These are phyloP conservation scores for Ganaspis sp. DNA, from an alignment of 1,140 invertebrate genomes.

Conservation along the genomic window DNA sequence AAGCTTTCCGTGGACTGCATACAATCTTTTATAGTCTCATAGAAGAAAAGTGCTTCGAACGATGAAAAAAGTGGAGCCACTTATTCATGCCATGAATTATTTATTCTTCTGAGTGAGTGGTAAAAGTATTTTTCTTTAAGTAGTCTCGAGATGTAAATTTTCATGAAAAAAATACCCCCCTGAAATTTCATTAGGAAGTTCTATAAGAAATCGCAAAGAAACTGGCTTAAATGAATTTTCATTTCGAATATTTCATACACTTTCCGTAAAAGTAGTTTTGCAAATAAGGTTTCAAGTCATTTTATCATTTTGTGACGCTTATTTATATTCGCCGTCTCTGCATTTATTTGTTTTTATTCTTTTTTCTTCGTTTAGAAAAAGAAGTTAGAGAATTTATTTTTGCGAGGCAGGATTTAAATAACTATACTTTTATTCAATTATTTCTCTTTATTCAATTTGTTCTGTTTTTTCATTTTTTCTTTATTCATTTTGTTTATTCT, in stretches of 20 bases:
- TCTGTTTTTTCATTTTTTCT: too few species aligned
- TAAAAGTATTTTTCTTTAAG: conserved; percentile 28
- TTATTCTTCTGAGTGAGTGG: conserved; percentile 13
- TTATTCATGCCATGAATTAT: conserved; percentile 25
- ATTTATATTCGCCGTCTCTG: too few species aligned
- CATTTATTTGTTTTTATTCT: too few species aligned
- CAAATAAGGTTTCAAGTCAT: neutral
- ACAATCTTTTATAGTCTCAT: conserved; percentile 25
- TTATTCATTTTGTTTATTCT: too few species aligned
- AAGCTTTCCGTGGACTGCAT: neutral
- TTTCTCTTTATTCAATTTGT: too few species aligned
- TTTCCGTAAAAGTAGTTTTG: neutral
- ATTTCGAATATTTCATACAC: neutral
- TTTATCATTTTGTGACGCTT: neutral
- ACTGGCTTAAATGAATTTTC: neutral
- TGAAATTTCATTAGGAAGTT: conserved; percentile 21
- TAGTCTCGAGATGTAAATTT: conserved; percentile 25
- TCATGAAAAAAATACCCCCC: neutral
- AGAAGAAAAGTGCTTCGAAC: neutral
- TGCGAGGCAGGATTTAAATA: too few species aligned
- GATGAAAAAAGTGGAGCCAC: neutral
- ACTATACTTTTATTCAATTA: too few species aligned
- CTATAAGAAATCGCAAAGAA: neutral
- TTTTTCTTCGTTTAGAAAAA: too few species aligned
- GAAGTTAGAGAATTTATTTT: too few species aligned